Evolutionary conservation across 2,888 invertebrate genomes (phyloP).

Genomic region (Platycheirus albimanus): DNA sequence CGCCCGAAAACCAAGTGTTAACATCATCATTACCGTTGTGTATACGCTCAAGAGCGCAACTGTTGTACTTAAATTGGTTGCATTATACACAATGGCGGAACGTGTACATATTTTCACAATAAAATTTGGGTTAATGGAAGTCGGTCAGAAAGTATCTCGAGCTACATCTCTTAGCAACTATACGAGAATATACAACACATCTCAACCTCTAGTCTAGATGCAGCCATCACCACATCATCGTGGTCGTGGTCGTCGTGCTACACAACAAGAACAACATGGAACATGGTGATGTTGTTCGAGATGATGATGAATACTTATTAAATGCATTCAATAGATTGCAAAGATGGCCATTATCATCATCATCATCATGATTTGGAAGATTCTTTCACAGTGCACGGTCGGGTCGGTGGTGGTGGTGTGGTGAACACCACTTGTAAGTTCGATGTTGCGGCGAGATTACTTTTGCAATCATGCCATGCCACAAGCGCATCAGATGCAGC

Average conservation of each 20-base stretch:
- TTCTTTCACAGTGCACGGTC: slow-evolving; percentile 31
- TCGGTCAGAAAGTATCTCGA: slow-evolving; percentile 69
- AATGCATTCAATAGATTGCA: slow-evolving; percentile 60
- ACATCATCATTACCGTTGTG: slow-evolving; percentile 20
- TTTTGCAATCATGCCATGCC: slow-evolving; percentile 60
- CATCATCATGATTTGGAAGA: slow-evolving; percentile 10
- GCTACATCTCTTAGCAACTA: slow-evolving; percentile 57
- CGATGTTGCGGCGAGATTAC: slow-evolving; percentile 49
- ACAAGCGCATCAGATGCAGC: slow-evolving; percentile 37
- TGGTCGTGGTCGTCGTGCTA: not conserved
- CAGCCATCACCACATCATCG: not conserved
- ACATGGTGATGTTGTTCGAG: slow-evolving; percentile 22
- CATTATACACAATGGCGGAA: slow-evolving; percentile 27
- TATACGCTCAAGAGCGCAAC: slow-evolving; percentile 19
- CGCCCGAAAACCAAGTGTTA: slow-evolving; percentile 33
- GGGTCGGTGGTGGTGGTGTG: too few species aligned
- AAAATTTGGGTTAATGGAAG: slow-evolving; percentile 69
- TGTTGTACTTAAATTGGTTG: slow-evolving; percentile 30
- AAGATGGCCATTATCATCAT: slow-evolving; percentile 43
- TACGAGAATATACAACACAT: too few species aligned
- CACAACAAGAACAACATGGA: not conserved
- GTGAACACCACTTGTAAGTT: slow-evolving; percentile 40
- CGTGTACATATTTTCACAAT: slow-evolving; percentile 54
- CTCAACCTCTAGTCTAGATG: too few species aligned
- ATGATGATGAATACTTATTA: slow-evolving; percentile 63